These are phyloP conservation scores for Mormyrops attenuatus DNA, from an alignment of 2,797 vertebrate species.

Conservation along the genomic window DNA sequence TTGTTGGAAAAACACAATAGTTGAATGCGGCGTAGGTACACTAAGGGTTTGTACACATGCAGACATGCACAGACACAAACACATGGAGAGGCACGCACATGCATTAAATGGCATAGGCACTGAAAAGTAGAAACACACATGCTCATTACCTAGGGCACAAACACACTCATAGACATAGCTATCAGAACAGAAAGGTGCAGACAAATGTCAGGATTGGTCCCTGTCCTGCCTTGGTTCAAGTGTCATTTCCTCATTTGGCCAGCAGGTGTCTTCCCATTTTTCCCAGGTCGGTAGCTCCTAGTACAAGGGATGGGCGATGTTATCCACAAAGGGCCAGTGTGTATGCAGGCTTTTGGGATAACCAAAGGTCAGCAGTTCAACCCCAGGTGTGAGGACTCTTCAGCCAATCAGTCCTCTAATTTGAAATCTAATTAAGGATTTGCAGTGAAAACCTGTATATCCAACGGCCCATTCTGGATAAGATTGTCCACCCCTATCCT, in stretches of 20 bases:
- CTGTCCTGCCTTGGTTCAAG: background rate
- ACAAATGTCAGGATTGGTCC: background rate
- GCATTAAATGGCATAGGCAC: background rate
- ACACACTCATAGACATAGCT: background rate
- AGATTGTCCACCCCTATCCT: too few species aligned
- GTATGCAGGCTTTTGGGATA: background rate
- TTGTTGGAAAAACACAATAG: conserved; percentile 9
- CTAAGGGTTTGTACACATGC: background rate
- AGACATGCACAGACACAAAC: background rate
- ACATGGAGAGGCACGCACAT: background rate
- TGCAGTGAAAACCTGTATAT: background rate
- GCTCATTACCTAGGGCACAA: background rate
- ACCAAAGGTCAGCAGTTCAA: background rate
- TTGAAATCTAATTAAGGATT: background rate
- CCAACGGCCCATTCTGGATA: background rate
- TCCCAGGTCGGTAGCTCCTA: background rate
- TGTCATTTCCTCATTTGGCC: background rate
- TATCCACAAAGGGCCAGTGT: background rate
- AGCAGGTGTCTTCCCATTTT: background rate
- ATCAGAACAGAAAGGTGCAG: background rate
- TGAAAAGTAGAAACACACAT: background rate
- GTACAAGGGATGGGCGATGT: background rate
- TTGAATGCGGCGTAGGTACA: background rate
- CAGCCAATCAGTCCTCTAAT: background rate
- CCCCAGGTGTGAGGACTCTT: background rate